Percentiles rank a stretch among this genome's conserved stretches.
Evolutionary conservation across 2,113 vertebrate genomes (phyloP).

Genomic region (Chlorodrepanis virens): DNA sequence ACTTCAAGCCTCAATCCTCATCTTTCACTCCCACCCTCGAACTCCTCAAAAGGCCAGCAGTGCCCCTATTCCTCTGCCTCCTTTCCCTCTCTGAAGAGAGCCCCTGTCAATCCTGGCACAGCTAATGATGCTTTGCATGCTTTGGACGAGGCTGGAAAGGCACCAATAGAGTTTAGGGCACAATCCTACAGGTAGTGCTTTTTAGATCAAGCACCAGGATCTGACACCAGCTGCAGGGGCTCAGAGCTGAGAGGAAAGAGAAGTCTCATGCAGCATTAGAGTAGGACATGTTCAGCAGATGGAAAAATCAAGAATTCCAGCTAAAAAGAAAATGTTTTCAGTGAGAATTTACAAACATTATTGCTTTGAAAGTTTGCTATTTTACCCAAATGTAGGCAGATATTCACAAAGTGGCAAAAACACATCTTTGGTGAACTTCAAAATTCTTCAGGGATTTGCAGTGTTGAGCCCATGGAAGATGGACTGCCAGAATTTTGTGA

Average conservation of each 20-base stretch:
- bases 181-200: background rate
- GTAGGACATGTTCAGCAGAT: background rate
- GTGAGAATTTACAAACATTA: background rate
- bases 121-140: accelerated
- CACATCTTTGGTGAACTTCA: background rate
- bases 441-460: background rate
- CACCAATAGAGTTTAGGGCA: background rate
- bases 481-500: background rate
- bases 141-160: background rate
- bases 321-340: background rate
- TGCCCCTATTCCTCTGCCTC: background rate
- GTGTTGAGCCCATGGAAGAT: background rate
- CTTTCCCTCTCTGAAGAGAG: background rate
- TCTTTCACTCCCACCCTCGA: background rate
- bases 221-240: background rate
- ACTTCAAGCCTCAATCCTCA: background rate
- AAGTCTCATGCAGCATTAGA: background rate
- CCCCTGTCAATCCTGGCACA: background rate
- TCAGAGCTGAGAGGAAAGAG: background rate
- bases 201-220: background rate
- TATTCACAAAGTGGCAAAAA: background rate
- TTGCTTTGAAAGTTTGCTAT: background rate
- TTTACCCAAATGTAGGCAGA: background rate
- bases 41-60: background rate
- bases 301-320: background rate